A percentile compares a stretch with the other conserved stretches of the same genome.
phyloP scores from a whole-genome alignment of 2,113 vertebrate species.

The Paratilapia polleni region DNA sequence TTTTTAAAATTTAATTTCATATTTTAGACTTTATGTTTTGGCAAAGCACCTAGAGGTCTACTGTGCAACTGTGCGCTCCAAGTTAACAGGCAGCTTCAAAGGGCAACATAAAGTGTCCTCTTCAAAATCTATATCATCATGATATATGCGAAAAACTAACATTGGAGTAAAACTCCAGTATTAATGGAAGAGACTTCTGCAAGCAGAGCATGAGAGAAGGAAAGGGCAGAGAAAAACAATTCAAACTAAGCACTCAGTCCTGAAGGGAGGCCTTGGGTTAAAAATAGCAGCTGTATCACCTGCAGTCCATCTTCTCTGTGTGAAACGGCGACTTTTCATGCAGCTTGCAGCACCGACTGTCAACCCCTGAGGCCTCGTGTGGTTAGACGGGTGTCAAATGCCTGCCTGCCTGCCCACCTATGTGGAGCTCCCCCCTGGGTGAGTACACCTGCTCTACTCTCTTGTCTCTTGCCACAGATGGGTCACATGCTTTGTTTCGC shows the following conservation, averaged over 20 bases:
- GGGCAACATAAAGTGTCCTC: neutral
- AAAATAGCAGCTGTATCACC: conserved; percentile 66
- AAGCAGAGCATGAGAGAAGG: neutral
- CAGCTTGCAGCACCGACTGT: conserved; percentile 57
- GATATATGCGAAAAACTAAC: neutral
- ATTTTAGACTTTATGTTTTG: accelerated
- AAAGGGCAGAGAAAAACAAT: neutral
- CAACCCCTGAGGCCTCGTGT: conserved; percentile 41
- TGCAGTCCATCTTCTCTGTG: conserved; percentile 63
- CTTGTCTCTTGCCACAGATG: conserved; percentile 27
- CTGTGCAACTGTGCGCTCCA: neutral
- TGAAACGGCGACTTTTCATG: conserved; percentile 55
- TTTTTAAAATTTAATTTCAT: neutral
- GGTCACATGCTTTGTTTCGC: conserved; percentile 35
- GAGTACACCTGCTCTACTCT: conserved; percentile 38
- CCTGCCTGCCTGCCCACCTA: conserved; percentile 29
- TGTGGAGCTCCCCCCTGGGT: conserved; percentile 41
- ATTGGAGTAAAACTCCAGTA: neutral
- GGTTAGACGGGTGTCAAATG: conserved; percentile 69
- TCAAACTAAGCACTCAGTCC: conserved; percentile 18
- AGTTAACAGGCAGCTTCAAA: neutral
- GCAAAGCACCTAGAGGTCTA: accelerated
- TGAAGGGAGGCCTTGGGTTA: conserved; percentile 42
- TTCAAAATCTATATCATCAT: too few relatives aligned
- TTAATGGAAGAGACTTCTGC: neutral